Evolutionary conservation across 2,888 invertebrate species (phyloP), one percentile per base, ranked within the genome.

Genomic region (Parelbella ahira): DNA sequence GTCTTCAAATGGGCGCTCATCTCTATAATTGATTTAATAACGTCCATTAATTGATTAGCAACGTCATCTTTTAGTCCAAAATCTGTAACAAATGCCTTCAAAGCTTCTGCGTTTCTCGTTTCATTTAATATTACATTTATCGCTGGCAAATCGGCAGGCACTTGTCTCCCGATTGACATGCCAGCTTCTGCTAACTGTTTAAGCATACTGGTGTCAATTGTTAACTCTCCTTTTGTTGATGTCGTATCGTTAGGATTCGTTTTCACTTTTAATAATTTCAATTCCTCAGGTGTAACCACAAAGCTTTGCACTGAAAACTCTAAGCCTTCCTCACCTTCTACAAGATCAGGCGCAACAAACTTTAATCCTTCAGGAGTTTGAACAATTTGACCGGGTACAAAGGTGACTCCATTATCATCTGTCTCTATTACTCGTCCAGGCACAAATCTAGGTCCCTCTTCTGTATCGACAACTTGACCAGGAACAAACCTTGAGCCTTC

Each of bases 361-460:
- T 90, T 90, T 1, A 91, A 84, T 0, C 94, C 94, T 61, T 90
- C 91, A 24, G 91, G 91, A 10, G 93, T 93, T 65, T 92, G 89
- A 18, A 94, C 88, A 4, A 93, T 93, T 81, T 94, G 93, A 0
- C 94, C 94, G 3, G 94, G 93, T 2, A 94, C 91, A 69, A 94
- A 94, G 38, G 92, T 92, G 1, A 93, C 89, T 11, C 91, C 90
- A 8, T 93, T 91, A 30, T 90, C 90, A 42, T 92, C 92, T 0
- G 92, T 92, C 60, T 92, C 91, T 28, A 94, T 88, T 32, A 93
- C 92, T 78, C 93, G 91, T 0, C 94, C 94, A 0, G 92, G 90
- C 2, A 94, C 88, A 66, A 94, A 93, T 56, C 91, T 80, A 2
- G 92, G 91, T 0, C 92, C 92, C 58, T 92, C 91, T 45, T 90